phyloP scores from a whole-genome alignment of 2,888 invertebrate genomes.

The Hipparchia sbordonii region DNA sequence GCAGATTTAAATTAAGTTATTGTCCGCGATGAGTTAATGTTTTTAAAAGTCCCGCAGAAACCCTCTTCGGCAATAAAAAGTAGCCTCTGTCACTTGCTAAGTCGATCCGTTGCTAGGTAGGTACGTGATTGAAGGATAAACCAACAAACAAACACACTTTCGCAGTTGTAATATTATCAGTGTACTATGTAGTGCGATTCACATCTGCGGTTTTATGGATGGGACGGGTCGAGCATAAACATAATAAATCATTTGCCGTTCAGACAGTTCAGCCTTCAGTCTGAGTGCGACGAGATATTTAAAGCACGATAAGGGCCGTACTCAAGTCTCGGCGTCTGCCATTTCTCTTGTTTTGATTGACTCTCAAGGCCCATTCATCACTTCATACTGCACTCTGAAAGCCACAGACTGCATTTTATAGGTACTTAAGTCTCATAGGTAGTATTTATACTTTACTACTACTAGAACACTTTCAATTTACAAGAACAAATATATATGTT shows the following conservation, averaged over 20 bases:
- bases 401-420: neutral
- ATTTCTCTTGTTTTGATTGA: conserved; percentile 44
- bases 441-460: neutral
- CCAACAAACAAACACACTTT: too few species aligned
- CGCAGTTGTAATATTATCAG: too few species aligned
- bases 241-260: conserved; percentile 65
- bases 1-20: too few species aligned
- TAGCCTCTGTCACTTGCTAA: too few species aligned
- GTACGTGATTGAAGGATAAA: too few species aligned
- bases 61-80: too few species aligned
- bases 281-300: conserved; percentile 53
- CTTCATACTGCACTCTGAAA: conserved; percentile 6
- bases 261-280: conserved; percentile 36
- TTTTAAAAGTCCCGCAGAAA: too few species aligned
- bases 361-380: conserved; percentile 44
- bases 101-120: too few species aligned
- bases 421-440: neutral
- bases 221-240: conserved; percentile 52
- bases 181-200: conserved; percentile 39
- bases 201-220: conserved; percentile 48
- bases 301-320: conserved; percentile 53
- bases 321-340: conserved; percentile 43
- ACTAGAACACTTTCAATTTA: neutral
- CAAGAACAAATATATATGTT: too few species aligned
- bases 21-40: too few species aligned